phyloP scores from a whole-genome alignment of 2,888 invertebrate species.

The Brachypterus glaber region DNA sequence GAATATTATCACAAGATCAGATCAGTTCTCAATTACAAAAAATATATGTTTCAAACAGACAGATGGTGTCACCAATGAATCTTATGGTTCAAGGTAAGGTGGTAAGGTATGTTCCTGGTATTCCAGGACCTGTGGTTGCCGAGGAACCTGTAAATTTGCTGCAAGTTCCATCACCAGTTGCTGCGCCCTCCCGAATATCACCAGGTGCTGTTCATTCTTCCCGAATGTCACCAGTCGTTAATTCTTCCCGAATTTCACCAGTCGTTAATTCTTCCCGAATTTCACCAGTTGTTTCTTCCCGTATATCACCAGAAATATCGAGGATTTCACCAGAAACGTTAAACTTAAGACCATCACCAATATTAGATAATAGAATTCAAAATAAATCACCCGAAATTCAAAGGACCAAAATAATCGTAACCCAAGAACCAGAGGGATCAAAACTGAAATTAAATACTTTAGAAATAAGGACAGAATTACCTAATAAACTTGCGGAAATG shows the following conservation, averaged over 20 bases:
- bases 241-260: not conserved
- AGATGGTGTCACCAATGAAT: conserved; percentile 44
- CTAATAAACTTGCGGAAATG: conserved; percentile 17
- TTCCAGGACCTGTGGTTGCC: conserved; percentile 65
- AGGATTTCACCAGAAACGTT: not conserved
- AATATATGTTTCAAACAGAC: conserved; percentile 34
- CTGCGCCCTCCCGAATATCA: not conserved
- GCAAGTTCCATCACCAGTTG: conserved; percentile 11
- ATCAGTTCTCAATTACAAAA: conserved; percentile 3
- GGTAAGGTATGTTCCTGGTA: conserved; percentile 81
- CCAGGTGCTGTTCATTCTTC: not conserved
- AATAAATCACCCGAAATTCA: no score
- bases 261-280: not conserved
- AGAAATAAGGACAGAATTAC: conserved; percentile 22
- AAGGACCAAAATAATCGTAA: no score
- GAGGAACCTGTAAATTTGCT: conserved; percentile 28
- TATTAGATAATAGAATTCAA: not conserved
- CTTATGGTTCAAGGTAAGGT: conserved; percentile 56
- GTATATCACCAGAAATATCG: conserved; percentile 1
- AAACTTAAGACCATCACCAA: not conserved
- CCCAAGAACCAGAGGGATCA: no score
- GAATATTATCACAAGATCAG: not conserved
- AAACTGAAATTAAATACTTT: conserved; percentile 19
- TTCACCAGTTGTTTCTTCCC: not conserved
- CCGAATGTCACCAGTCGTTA: not conserved